phyloP scores from a whole-genome alignment of 2,113 vertebrate genomes.

The Todiramphus saurophagus region DNA sequence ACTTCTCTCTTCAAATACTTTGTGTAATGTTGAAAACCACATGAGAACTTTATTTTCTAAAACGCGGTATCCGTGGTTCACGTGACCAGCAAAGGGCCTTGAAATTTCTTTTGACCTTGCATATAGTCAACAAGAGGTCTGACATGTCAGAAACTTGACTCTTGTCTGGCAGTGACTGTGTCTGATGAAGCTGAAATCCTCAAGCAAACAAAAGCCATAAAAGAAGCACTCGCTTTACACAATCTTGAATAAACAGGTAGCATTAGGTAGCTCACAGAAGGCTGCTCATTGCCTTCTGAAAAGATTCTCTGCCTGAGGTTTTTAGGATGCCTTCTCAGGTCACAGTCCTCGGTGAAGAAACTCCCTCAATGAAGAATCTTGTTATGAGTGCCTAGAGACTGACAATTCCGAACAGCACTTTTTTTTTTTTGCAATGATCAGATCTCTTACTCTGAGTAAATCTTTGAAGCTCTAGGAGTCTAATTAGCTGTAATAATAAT shows the following conservation, averaged over 20 bases:
- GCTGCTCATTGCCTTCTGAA: constrained; percentile 17
- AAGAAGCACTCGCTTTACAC: constrained; percentile 2
- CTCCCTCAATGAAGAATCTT: neutral
- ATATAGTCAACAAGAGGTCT: constrained; percentile 20
- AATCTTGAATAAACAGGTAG: constrained; percentile 34
- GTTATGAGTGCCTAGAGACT: neutral
- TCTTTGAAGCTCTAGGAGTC: neutral
- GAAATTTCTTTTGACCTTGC: constrained; percentile 43
- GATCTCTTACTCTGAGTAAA: neutral
- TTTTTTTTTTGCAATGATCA: neutral
- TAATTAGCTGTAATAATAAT: neutral
- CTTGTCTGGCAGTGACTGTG: constrained; percentile 2
- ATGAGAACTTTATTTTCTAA: constrained; percentile 15
- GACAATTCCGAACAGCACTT: neutral
- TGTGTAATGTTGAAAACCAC: neutral
- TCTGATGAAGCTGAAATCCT: constrained; percentile 29
- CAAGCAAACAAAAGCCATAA: constrained; percentile 33
- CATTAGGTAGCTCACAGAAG: constrained; percentile 6
- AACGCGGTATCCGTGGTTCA: constrained; percentile 1
- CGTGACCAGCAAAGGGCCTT: constrained; percentile 41
- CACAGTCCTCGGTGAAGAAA: neutral
- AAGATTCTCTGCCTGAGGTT: neutral
- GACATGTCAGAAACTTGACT: neutral
- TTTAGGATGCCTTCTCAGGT: neutral
- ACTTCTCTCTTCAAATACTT: neutral